Base-by-base conservation (phyloP, 2,797 vertebrate species). In the Microctenopoma stevenorrisi region DNA sequence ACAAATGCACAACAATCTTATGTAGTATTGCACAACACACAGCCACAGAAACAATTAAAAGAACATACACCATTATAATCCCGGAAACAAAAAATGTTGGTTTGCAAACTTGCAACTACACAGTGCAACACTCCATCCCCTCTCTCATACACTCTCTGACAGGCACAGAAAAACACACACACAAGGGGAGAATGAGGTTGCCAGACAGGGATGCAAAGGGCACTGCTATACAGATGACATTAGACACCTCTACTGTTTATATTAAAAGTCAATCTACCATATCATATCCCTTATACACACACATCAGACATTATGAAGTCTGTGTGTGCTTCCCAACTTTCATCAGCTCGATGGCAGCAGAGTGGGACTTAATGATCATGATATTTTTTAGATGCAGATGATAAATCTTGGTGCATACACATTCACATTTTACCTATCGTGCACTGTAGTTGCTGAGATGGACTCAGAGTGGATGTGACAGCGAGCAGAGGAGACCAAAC, bases 291-390 rank as follows among this genome's bases (percentile, higher is more conserved):
- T 72, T 74, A 79, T 59, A 77, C 55, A 83, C 70, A 71, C 72
- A 60, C 56, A 57, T 61, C 48, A 74, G 51, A 40, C 61, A 79
- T 83, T 91, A 89, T 79, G 83, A 76, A 84, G 87, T 87, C 54
- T 79, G 79, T 78, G 83, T 37, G 53, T 86, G 87, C 92, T 86
- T 90, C 78, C 84, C 88, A 90, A 82, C 85, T 92, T 94, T 94
- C 91, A 94, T 94, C 92, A 93, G 86, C 84, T 83, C 88, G 84
- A 92, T 92, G 91, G 91, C 88, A 86, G 78, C 62, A 68, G 83
- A 91, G 89, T 92, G 89, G 82, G 86, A 93, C 88, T 94, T 94
- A 94, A 95, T 92, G 93, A 92, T 88, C 90, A 87, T 70, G 82
- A 86, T 88, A 90, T 89, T 81, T 85, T 90, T 90, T 90, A 90